A percentile compares a stretch with the other conserved stretches of the same genome.
Evolutionary conservation across 2,888 invertebrate genomes (phyloP).

Genomic region (Sinohyriopsis cumingii): DNA sequence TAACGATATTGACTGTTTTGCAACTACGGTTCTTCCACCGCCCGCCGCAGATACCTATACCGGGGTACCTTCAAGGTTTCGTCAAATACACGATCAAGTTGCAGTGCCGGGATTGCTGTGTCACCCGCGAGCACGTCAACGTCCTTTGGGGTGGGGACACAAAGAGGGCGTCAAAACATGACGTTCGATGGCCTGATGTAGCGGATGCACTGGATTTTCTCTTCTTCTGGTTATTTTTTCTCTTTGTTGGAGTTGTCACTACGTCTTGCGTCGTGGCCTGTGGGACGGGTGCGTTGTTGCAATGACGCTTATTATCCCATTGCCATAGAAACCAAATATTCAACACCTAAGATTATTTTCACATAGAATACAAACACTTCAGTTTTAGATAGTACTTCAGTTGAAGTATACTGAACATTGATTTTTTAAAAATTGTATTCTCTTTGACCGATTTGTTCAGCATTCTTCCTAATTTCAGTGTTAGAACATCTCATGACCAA

Average conservation of each 20-base stretch:
- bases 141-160: neutral
- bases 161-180: neutral
- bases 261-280: neutral
- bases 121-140: too few species aligned
- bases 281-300: neutral
- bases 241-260: conserved; percentile 7
- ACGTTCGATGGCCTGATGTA: conserved; percentile 36
- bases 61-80: neutral
- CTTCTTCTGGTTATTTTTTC: conserved; percentile 36
- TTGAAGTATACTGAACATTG: too few species aligned
- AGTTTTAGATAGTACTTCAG: too few species aligned
- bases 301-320: too few species aligned
- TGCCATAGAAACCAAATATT: too few species aligned
- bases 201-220: conserved; percentile 34
- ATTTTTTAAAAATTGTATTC: too few species aligned
- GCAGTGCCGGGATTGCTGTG: neutral
- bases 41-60: neutral
- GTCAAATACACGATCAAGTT: neutral
- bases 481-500: too few species aligned
- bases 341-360: too few species aligned
- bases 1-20: conserved; percentile 2
- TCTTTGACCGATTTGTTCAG: too few species aligned
- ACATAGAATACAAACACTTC: too few species aligned
- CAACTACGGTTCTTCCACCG: conserved; percentile 8
- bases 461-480: too few species aligned